Evolutionary conservation across 2,888 invertebrate species (phyloP).

Genomic region (Leptinotarsa rubiginosa): DNA sequence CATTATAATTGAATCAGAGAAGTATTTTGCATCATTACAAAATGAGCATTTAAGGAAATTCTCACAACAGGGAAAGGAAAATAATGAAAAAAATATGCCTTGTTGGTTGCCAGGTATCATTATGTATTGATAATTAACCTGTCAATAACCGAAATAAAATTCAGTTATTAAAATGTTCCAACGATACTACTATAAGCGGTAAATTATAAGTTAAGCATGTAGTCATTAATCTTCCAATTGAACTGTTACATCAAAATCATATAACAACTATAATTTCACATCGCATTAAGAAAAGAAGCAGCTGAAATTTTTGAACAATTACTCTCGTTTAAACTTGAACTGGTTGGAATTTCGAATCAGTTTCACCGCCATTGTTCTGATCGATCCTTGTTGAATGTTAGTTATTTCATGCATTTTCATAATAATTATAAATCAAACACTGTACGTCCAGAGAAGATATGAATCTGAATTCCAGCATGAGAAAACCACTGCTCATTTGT

Average conservation of each 20-base stretch:
- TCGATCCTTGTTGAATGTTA: background rate
- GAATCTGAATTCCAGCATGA: background rate
- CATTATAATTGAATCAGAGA: too few species aligned
- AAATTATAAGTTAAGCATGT: background rate
- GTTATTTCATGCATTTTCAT: background rate
- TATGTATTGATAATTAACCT: background rate
- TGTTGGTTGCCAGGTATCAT: background rate
- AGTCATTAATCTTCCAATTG: conserved; percentile 5
- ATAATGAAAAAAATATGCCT: background rate
- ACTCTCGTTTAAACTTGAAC: background rate
- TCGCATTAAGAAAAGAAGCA: background rate
- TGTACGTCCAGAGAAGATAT: background rate
- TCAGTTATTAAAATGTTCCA: background rate
- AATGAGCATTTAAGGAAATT: too few species aligned
- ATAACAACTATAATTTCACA: conserved; percentile 4
- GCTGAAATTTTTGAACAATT: background rate
- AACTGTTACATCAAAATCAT: background rate
- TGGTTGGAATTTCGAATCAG: background rate
- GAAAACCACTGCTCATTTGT: background rate
- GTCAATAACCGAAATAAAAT: background rate
- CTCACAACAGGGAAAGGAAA: too few species aligned
- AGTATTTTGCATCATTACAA: too few species aligned
- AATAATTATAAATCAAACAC: background rate
- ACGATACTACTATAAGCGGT: background rate
- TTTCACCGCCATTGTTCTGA: background rate